Conservation (phyloP, 2,797 vertebrate species). For the Margarornis squamiger region DNA sequence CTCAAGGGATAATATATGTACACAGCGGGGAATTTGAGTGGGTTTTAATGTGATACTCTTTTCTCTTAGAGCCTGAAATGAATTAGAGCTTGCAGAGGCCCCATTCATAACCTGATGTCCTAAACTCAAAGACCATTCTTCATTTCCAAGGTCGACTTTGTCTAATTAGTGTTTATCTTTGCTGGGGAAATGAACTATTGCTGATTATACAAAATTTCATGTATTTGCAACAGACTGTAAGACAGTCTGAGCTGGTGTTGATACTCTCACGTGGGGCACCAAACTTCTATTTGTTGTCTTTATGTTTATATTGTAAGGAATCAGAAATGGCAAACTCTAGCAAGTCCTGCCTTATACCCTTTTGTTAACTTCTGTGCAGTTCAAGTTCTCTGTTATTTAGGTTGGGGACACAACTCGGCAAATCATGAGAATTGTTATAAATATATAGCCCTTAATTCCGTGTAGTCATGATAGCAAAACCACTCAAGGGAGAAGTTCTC, state of each 20-base stretch:
- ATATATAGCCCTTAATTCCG: neutral
- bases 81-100: neutral
- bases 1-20: neutral
- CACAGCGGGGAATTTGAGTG: neutral
- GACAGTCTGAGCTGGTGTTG: neutral
- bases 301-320: neutral
- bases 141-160: neutral
- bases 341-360: neutral
- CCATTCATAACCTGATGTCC: neutral
- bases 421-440: neutral
- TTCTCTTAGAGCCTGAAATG: neutral
- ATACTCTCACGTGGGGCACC: neutral
- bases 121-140: neutral
- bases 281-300: neutral
- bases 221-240: neutral
- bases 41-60: neutral
- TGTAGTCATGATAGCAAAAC: neutral
- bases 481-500: neutral
- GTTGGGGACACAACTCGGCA: neutral
- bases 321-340: neutral
- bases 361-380: neutral
- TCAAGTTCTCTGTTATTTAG: neutral
- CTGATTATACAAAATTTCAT: neutral
- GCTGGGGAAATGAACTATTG: neutral
- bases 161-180: neutral